Evolutionary conservation across 1,140 invertebrate genomes (phyloP), one percentile per base, ranked within the genome.

Genomic region (Cyphomyrmex costatus): DNA sequence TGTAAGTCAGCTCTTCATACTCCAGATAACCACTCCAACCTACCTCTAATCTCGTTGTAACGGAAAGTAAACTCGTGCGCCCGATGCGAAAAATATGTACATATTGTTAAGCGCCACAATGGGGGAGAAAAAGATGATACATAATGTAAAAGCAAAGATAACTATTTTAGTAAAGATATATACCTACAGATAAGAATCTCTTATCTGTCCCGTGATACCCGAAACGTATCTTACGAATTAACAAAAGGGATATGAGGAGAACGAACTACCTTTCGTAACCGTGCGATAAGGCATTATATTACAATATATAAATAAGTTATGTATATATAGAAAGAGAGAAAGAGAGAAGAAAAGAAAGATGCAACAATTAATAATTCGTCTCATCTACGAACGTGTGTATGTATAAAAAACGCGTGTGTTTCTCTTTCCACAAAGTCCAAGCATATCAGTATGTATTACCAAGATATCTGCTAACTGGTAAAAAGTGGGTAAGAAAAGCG

Each of bases 401-500:
- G 84, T 78, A 85, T 85, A 90, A 85, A 83, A 16, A 90, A 90
- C 74, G 83, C 70, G 74, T 89, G 61, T 90, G 76, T 89, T 90
- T 78, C 73, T 88, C 56, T 90, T 88, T 90, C 51, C 87, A 88
- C 83, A 90, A 89, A 90, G 56, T 90, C 27, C 86, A 92, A 92
- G 87, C 90, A 92, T 92, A 92, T 85, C 90, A 90, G 89, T 87
- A 91, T 86, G 84, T 92, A 86, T 92, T 91, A 90, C 65, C 87
- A 89, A 91, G 70, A 87, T 85, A 86, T 88, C 90, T 91, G 87
- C 93, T 92, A 93, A 93, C 71, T 92, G 85, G n/a, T 42, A 90
- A 93, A 92, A 92, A 90, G 90, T 93, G 88, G 90, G 56, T 87
- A 93, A 92, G 91, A 93, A 91, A 95, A 95, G 94, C 94, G 79